Percentiles rank a stretch among this genome's conserved stretches.
These are phyloP conservation scores for Sus scrofa DNA, from an alignment of 2,113 vertebrate genomes.

Conservation along the genomic window T2T-Sscrofa CM000825.6:46854501-46855000, in stretches of 20 bases:
- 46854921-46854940: not conserved
- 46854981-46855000: not conserved
- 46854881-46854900: not conserved
- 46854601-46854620: fast-evolving
- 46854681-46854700: no score
- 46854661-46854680: not conserved
- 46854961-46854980: not conserved
- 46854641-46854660: no score
- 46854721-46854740: not conserved
- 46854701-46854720: fast-evolving
- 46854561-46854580: not conserved
- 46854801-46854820: not conserved
- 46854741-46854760: not conserved
- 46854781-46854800: no score
- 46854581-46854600: fast-evolving
- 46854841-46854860: not conserved
- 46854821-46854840: not conserved
- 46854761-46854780: not conserved
- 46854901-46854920: not conserved
- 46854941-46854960: not conserved
- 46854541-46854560: not conserved
- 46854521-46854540: fast-evolving
- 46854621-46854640: not conserved
- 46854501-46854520: no score
- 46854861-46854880: fast-evolving